These are phyloP conservation scores for Lepilemur ruficaudatus DNA, from an alignment of 2,797 vertebrate genomes.

Conservation along the genomic window DNA sequence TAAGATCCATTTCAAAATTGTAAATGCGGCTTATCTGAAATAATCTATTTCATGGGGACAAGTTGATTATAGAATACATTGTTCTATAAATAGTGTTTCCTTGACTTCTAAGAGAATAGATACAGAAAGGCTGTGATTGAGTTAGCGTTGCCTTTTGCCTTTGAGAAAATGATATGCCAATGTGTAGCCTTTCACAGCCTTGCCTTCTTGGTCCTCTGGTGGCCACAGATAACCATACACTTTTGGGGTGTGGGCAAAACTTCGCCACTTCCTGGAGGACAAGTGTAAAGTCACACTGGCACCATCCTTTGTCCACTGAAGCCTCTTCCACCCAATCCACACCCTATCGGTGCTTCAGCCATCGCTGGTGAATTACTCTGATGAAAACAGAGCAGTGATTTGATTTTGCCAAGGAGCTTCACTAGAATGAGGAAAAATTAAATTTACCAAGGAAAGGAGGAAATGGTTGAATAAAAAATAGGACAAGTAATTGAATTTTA, in stretches of 20 bases:
- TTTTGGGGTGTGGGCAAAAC: no score
- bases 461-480: constrained; percentile 52
- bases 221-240: fast-evolving
- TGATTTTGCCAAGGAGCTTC: constrained; percentile 55
- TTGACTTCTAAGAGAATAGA: background rate
- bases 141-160: background rate
- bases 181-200: background rate
- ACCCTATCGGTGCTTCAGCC: background rate
- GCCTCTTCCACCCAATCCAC: background rate
- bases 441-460: constrained; percentile 71
- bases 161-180: background rate
- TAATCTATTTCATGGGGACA: background rate
- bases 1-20: background rate
- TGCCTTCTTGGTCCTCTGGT: background rate
- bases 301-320: background rate
- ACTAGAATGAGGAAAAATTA: constrained; percentile 65
- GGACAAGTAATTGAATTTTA: constrained; percentile 54
- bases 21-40: no score
- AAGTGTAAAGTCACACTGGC: fast-evolving
- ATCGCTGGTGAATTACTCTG: background rate
- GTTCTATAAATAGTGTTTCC: background rate
- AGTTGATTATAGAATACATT: background rate
- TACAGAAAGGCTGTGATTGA: fast-evolving
- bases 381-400: constrained; percentile 50
- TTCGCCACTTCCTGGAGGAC: background rate